These are phyloP conservation scores for Argya squamiceps DNA, from an alignment of 2,797 vertebrate genomes.

Conservation along the genomic window DNA sequence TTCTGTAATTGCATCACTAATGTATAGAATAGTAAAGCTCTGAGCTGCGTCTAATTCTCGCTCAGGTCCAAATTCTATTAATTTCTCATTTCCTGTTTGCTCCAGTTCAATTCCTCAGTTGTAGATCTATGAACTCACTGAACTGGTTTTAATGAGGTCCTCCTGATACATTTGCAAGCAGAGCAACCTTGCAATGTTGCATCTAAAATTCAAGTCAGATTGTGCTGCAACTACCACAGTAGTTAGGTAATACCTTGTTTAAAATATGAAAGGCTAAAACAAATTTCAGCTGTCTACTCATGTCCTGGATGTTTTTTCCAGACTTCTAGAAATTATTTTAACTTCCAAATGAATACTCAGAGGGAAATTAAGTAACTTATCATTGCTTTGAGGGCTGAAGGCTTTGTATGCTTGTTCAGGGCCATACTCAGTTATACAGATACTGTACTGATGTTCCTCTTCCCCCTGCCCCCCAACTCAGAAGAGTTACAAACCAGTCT, in stretches of 20 bases:
- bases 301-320: not conserved
- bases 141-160: not conserved
- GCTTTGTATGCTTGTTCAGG: not conserved
- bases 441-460: not conserved
- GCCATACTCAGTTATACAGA: not conserved
- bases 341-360: not conserved
- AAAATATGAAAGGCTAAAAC: not conserved
- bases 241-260: not conserved
- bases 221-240: not conserved
- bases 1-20: not conserved
- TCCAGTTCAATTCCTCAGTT: not conserved
- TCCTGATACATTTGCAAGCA: not conserved
- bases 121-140: not conserved
- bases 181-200: not conserved
- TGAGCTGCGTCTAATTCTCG: not conserved
- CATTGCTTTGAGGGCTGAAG: not conserved
- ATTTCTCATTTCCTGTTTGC: slow-evolving; percentile 19
- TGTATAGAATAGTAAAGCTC: not conserved
- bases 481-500: not conserved
- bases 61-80: not conserved
- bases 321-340: not conserved
- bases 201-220: not conserved
- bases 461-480: not conserved
- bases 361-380: not conserved
- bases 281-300: not conserved